phyloP scores from a whole-genome alignment of 1,140 invertebrate genomes.

The Drosophila simulans region DNA sequence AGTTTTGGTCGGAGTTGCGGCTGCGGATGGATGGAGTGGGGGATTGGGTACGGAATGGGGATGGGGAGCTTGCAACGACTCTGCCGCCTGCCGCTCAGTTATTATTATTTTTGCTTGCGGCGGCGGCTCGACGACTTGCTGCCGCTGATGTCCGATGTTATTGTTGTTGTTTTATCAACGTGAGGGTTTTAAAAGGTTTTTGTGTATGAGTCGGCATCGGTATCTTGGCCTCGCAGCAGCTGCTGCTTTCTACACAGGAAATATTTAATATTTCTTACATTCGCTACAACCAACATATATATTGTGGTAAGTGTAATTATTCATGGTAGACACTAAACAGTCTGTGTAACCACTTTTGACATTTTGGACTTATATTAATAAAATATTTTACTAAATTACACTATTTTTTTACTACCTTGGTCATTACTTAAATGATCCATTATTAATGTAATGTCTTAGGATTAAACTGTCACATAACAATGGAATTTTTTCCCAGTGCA shows the following conservation, averaged over 20 bases:
- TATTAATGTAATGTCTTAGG: no score
- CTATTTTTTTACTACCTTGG: no score
- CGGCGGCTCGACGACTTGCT: slow-evolving; percentile 58
- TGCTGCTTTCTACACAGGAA: slow-evolving; percentile 40
- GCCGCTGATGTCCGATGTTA: slow-evolving; percentile 32
- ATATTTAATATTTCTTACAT: background rate
- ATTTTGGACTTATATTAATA: no score
- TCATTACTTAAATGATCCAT: no score
- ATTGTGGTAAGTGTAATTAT: no score
- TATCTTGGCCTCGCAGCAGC: slow-evolving; percentile 72
- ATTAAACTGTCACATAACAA: background rate
- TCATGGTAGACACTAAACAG: no score
- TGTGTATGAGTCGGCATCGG: slow-evolving; percentile 53
- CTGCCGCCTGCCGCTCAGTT: slow-evolving; percentile 70
- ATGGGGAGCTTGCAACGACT: slow-evolving; percentile 66
- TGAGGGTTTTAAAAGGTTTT: slow-evolving; percentile 83
- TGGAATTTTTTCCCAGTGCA: slow-evolving; percentile 13
- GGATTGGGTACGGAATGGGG: slow-evolving; percentile 6
- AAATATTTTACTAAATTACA: no score
- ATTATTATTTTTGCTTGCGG: slow-evolving; percentile 82
- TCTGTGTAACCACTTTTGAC: no score
- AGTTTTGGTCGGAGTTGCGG: slow-evolving; percentile 11
- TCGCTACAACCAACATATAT: no score
- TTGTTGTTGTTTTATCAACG: slow-evolving; percentile 68
- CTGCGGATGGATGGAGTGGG: background rate